These are phyloP conservation scores for Myrmecophaga tridactyla DNA, from an alignment of 2,113 vertebrate genomes.

Conservation along the genomic window DNA sequence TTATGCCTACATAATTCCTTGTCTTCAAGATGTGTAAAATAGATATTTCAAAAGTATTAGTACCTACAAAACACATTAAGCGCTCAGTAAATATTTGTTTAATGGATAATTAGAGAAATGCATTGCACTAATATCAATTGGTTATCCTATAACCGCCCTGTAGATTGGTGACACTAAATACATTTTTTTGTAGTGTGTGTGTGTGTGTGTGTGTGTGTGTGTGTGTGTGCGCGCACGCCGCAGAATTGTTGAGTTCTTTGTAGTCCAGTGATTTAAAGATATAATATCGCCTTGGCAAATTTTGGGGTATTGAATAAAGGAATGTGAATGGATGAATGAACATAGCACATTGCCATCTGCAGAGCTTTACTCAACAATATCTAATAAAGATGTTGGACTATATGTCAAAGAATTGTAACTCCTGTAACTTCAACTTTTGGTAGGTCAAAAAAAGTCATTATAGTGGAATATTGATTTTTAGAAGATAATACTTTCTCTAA, in stretches of 20 bases:
- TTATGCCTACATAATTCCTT: neutral
- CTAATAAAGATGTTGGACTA: neutral
- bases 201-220: too few relatives aligned
- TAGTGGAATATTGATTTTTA: neutral
- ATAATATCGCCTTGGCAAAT: rapidly evolving
- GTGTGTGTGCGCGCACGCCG: too few relatives aligned
- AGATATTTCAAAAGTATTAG: neutral
- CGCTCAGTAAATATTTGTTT: neutral
- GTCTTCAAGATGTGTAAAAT: neutral
- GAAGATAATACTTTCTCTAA: neutral
- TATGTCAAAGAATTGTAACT: constrained; percentile 13
- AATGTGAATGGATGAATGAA: neutral
- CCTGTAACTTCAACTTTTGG: neutral
- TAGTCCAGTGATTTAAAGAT: neutral
- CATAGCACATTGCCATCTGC: neutral
- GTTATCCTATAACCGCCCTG: neutral
- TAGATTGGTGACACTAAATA: neutral
- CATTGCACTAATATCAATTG: neutral
- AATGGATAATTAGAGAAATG: neutral
- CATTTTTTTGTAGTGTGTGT: neutral
- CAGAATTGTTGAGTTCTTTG: neutral
- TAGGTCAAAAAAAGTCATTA: neutral
- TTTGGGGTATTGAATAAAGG: neutral
- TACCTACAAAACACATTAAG: neutral
- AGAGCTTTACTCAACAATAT: neutral